phyloP scores from a whole-genome alignment of 2,797 vertebrate species.

The Selene dorsalis region DNA sequence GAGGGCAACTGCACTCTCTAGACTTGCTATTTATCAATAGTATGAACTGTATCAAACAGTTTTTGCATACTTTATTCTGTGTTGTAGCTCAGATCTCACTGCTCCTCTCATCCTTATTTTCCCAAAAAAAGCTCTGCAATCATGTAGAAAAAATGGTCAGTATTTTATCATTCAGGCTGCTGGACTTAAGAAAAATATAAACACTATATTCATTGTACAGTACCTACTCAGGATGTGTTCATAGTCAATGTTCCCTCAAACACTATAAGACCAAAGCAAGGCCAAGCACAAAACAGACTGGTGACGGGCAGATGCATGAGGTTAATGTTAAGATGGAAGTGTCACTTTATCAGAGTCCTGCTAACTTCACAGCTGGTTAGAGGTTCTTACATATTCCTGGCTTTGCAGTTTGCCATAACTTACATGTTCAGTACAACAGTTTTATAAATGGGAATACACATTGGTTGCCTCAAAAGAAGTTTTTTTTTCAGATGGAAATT shows the following conservation, averaged over 20 bases:
- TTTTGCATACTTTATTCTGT: not conserved
- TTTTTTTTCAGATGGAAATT: not conserved
- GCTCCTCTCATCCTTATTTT: not conserved
- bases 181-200: conserved; percentile 1
- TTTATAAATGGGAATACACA: not conserved
- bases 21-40: not conserved
- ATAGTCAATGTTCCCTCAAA: not conserved
- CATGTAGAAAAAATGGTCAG: not conserved
- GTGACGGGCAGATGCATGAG: conserved; percentile 2
- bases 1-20: not conserved
- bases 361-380: not conserved
- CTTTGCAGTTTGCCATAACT: not conserved
- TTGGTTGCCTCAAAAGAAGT: not conserved
- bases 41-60: not conserved
- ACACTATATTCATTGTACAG: not conserved
- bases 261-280: not conserved
- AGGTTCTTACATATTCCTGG: not conserved
- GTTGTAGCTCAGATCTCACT: not conserved
- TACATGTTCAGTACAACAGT: not conserved
- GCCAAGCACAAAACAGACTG: not conserved
- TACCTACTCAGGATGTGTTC: not conserved
- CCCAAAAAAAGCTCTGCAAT: not conserved
- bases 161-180: not conserved
- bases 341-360: not conserved
- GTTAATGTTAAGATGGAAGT: conserved; percentile 2